Evolutionary conservation across 2,888 invertebrate genomes (phyloP).

Genomic region (Synanthedon tipuliformis): DNA sequence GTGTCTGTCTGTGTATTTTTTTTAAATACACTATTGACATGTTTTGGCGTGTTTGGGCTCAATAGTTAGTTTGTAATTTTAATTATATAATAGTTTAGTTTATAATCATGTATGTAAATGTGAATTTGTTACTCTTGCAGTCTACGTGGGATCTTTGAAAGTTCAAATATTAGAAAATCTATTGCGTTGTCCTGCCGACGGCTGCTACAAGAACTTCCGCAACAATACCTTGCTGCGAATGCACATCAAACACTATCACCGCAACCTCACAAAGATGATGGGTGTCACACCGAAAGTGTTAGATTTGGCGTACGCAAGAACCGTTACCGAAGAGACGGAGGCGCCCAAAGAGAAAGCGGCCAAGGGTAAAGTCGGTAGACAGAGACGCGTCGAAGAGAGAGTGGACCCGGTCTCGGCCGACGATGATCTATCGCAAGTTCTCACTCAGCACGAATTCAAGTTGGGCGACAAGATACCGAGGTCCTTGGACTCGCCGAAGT

Average conservation of each 20-base stretch:
- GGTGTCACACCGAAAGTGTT: conserved; percentile 88
- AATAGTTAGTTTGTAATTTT: background rate
- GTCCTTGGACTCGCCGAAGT: conserved; percentile 47
- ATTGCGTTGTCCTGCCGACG: conserved; percentile 81
- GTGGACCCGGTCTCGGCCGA: conserved; percentile 17
- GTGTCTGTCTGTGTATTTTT: background rate
- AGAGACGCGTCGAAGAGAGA: conserved; percentile 31
- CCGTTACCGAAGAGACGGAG: conserved; percentile 34
- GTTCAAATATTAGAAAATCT: conserved; percentile 78
- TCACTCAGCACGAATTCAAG: background rate
- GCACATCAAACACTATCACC: conserved; percentile 96
- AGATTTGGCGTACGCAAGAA: conserved; percentile 85
- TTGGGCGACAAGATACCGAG: conserved; percentile 16
- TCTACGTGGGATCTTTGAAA: conserved; percentile 70
- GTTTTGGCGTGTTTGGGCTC: background rate
- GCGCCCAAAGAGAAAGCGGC: conserved; percentile 17
- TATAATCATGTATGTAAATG: background rate
- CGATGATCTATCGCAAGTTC: background rate
- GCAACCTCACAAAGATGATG: conserved; percentile 78
- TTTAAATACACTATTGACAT: background rate
- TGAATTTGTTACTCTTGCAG: conserved; percentile 25
- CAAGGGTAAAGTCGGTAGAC: conserved; percentile 44
- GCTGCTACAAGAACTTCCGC: conserved; percentile 89
- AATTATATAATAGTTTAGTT: no score
- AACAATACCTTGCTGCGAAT: conserved; percentile 91